Conservation (phyloP, 2,797 vertebrate genomes). For the Hemibagrus guttatus region DNA sequence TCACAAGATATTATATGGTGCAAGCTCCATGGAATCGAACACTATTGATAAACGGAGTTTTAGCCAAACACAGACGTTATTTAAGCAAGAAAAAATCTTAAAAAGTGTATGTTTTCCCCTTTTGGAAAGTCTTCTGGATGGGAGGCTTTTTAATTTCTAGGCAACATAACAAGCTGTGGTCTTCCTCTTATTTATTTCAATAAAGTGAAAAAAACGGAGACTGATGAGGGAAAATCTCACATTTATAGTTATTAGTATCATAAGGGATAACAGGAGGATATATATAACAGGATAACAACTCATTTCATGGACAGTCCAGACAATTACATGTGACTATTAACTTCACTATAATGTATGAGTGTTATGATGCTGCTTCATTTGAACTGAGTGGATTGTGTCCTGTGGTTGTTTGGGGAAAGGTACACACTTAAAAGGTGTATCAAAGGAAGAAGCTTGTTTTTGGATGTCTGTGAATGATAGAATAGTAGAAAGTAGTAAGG, state of each 20-base stretch:
- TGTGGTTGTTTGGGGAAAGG: background rate
- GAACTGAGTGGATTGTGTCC: background rate
- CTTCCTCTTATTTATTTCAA: background rate
- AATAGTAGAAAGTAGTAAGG: background rate
- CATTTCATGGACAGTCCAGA: background rate
- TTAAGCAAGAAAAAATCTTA: background rate
- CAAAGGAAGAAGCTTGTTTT: background rate
- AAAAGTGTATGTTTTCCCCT: background rate
- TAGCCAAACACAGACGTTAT: background rate
- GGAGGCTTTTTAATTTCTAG: background rate
- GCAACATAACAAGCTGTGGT: background rate
- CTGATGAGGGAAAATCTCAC: background rate
- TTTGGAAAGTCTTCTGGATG: background rate
- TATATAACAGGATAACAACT: no score
- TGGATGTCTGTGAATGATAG: background rate
- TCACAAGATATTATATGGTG: background rate
- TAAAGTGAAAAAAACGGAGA: background rate
- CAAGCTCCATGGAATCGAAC: background rate
- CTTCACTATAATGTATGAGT: background rate
- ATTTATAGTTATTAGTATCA: background rate
- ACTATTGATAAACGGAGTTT: background rate
- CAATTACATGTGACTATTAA: background rate
- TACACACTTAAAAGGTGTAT: background rate
- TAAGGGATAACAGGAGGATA: background rate
- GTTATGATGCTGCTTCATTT: background rate